Evolutionary conservation across 2,888 invertebrate genomes (phyloP), one percentile per base, ranked within the genome.

Genomic region (Quadroppia sp.): DNA sequence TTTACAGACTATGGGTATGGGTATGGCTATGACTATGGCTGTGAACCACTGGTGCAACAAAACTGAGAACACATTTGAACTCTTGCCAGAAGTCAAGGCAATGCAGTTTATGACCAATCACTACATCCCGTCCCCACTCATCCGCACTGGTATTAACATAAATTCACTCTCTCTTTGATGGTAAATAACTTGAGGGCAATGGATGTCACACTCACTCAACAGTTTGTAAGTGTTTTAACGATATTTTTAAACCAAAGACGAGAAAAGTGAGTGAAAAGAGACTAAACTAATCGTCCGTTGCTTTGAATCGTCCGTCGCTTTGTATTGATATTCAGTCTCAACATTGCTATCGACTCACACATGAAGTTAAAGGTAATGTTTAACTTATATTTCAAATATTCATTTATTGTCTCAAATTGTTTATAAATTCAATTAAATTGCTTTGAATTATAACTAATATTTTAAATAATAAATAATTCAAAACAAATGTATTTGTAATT

Each of bases 121-220:
- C 45, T 42, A 23, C 42, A 42, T 42, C 36, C 69, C 45, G 15
- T 45, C 45, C 45, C 11, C 45, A 15, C 45, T 45, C 45, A 45
- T 45, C 45, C 45, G 36, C 36, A 23, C 53, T 25, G 13, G 28
- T 56, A 11, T 30, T 28, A 28, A 56, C 56, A 53, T 25, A 25
- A 53, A 61, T 64, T 36, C 23, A 36, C 17, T 64, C 36, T 17
- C 30, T 30, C 28, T 20, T 59, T 53, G 32, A 40, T 20, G 32
- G 69, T 45, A 69, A 67, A 69, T 69, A 69, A 36, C 69, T 69
- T 69, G 45, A 69, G 69, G 69, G 61, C 61, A 64, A 53, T 59
- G 42, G 36, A 53, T 59, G 42, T 69, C 40, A 69, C 69, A 69
- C 69, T 69, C 69, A 45, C 69, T 69, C 69, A 69, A 69, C 69